These are phyloP conservation scores for Dromaius novaehollandiae DNA, from an alignment of 2,113 vertebrate genomes.

Conservation along the genomic window DNA sequence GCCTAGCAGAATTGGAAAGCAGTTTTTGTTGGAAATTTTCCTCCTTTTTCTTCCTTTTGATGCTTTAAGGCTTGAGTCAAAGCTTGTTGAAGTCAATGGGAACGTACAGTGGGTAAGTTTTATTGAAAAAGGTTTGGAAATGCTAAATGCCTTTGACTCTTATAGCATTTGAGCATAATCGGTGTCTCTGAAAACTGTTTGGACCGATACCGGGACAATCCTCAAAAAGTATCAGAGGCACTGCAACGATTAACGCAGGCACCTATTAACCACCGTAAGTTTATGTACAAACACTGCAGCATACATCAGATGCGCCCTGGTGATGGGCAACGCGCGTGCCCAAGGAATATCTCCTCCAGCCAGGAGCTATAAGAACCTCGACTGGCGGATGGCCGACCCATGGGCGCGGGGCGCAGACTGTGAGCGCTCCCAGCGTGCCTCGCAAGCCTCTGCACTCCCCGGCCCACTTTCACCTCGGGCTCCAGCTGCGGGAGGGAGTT, in stretches of 20 bases:
- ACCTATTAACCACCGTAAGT: background rate
- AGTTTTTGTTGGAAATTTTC: background rate
- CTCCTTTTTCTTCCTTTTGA: background rate
- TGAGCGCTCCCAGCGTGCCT: slow-evolving; percentile 14
- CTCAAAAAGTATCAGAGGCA: background rate
- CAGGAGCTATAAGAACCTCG: rapidly evolving
- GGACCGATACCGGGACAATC: background rate
- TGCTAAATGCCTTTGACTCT: background rate
- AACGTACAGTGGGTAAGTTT: background rate
- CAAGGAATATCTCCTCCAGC: background rate
- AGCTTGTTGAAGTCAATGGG: background rate
- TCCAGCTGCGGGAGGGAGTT: slow-evolving; percentile 62
- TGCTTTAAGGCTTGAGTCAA: background rate
- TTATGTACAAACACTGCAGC: background rate
- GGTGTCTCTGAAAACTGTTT: background rate
- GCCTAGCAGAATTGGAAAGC: background rate
- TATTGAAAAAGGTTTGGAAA: background rate
- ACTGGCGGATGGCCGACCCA: background rate
- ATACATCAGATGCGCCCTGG: background rate
- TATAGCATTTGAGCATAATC: background rate
- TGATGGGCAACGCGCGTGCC: background rate
- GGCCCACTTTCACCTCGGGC: slow-evolving; percentile 39
- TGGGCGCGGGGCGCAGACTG: background rate
- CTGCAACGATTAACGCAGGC: background rate
- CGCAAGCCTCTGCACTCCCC: slow-evolving; percentile 31